Conservation (phyloP, 2,113 vertebrate species). For the Entelurus aequoreus region DNA sequence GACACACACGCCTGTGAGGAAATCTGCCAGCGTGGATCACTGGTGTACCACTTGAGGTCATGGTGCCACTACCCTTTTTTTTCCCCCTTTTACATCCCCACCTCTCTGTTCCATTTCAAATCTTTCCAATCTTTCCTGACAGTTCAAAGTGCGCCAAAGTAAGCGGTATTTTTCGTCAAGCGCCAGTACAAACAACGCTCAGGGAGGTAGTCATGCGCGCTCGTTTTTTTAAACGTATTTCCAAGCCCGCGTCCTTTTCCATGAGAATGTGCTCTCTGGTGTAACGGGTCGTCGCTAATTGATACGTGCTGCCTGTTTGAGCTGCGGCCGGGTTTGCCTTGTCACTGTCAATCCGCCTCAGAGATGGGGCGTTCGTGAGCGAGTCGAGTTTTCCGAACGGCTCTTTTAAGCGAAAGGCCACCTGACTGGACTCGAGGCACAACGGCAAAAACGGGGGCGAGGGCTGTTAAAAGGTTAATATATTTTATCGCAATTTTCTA, state of each 20-base stretch:
- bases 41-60: slow-evolving; percentile 80
- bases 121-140: slow-evolving; percentile 15
- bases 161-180: slow-evolving; percentile 6
- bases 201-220: slow-evolving; percentile 10
- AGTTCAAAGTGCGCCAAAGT: slow-evolving; percentile 4
- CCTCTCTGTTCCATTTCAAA: slow-evolving; percentile 35
- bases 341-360: slow-evolving; percentile 48
- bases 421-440: too few species aligned
- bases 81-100: slow-evolving; percentile 7
- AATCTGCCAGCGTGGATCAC: slow-evolving; percentile 79
- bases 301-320: slow-evolving; percentile 55
- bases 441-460: too few species aligned
- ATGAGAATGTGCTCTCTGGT: slow-evolving; percentile 32
- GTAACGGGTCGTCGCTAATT: slow-evolving; percentile 60
- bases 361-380: background rate
- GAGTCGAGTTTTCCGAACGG: too few species aligned
- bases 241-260: slow-evolving; percentile 14
- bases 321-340: slow-evolving; percentile 30
- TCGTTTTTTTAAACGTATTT: slow-evolving; percentile 37
- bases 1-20: slow-evolving; percentile 68
- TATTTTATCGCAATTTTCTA: too few species aligned
- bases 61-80: slow-evolving; percentile 62
- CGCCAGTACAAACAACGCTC: slow-evolving; percentile 5
- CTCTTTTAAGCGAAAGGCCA: too few species aligned
- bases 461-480: too few species aligned